phyloP scores from a whole-genome alignment of 2,888 invertebrate genomes.

The Meliscaeva auricollis region DNA sequence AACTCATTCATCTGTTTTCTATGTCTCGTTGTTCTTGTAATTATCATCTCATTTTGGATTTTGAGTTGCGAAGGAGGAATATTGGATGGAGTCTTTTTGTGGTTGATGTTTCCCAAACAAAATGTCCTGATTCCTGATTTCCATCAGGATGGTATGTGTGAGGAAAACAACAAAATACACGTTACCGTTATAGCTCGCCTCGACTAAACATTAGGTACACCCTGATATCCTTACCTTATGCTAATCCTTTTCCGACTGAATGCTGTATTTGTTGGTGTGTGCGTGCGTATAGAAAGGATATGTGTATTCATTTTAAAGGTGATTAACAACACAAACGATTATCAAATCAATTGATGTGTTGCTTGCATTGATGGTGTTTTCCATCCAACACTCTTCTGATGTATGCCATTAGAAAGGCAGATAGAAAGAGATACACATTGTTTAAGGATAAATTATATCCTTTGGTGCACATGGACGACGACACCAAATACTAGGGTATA shows the following conservation, averaged over 20 bases:
- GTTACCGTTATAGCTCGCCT: not conserved
- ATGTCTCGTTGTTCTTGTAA: slow-evolving; percentile 27
- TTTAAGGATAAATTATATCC: slow-evolving; percentile 23
- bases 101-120: not conserved
- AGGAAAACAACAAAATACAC: not conserved
- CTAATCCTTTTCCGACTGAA: no score
- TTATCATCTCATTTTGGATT: slow-evolving; percentile 8
- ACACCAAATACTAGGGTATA: not conserved
- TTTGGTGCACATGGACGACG: slow-evolving; percentile 5
- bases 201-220: not conserved
- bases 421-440: not conserved
- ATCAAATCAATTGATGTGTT: slow-evolving; percentile 34
- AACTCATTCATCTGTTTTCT: not conserved
- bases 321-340: slow-evolving; percentile 38
- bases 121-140: slow-evolving; percentile 8
- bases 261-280: no score
- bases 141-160: not conserved
- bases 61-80: not conserved
- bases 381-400: slow-evolving; percentile 4
- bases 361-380: slow-evolving; percentile 26
- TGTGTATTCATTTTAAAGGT: slow-evolving; percentile 23
- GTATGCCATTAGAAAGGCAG: not conserved
- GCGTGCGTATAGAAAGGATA: no score
- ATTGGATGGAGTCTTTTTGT: not conserved
- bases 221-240: not conserved